These are phyloP conservation scores for Drosophila navojoa DNA, from an alignment of 1,140 invertebrate genomes.

Conservation along the genomic window DNA sequence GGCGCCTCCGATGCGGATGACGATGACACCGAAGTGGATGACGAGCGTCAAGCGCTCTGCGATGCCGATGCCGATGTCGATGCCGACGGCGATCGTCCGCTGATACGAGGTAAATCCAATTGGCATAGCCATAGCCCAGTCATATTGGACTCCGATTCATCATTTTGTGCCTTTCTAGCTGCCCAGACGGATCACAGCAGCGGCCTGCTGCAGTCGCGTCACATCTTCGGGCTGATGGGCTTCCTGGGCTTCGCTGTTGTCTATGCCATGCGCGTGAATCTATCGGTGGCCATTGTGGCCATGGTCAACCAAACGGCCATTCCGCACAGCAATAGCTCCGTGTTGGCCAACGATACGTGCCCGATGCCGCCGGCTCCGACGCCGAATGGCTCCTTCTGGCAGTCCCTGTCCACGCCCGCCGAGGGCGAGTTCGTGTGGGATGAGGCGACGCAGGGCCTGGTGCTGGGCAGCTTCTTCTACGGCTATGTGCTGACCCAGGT, in stretches of 20 bases:
- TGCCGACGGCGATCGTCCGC: constrained; percentile 52
- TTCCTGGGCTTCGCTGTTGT: constrained; percentile 92
- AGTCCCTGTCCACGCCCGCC: constrained; percentile 67
- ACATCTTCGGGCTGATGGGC: constrained; percentile 91
- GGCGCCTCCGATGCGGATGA: constrained; percentile 44
- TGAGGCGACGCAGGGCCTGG: constrained; percentile 90
- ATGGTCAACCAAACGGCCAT: constrained; percentile 93
- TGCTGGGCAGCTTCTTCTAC: constrained; percentile 93
- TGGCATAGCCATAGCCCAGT: neutral
- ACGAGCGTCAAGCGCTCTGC: constrained; percentile 61
- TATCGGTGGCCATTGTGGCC: constrained; percentile 96
- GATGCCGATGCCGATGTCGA: constrained; percentile 50
- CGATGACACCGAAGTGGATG: constrained; percentile 65
- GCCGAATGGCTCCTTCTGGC: constrained; percentile 73
- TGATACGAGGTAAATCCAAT: constrained; percentile 41
- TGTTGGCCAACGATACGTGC: constrained; percentile 86
- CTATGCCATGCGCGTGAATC: constrained; percentile 95
- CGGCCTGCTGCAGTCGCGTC: constrained; percentile 86
- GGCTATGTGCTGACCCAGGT: constrained; percentile 95
- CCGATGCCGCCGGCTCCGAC: constrained; percentile 72
- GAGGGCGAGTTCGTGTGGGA: constrained; percentile 91
- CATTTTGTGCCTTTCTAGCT: neutral
- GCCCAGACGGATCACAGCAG: neutral
- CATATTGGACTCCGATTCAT: neutral
- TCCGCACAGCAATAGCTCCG: constrained; percentile 85